Conservation (phyloP, 2,888 invertebrate genomes). For the Caenorhabditis sp. region DNA sequence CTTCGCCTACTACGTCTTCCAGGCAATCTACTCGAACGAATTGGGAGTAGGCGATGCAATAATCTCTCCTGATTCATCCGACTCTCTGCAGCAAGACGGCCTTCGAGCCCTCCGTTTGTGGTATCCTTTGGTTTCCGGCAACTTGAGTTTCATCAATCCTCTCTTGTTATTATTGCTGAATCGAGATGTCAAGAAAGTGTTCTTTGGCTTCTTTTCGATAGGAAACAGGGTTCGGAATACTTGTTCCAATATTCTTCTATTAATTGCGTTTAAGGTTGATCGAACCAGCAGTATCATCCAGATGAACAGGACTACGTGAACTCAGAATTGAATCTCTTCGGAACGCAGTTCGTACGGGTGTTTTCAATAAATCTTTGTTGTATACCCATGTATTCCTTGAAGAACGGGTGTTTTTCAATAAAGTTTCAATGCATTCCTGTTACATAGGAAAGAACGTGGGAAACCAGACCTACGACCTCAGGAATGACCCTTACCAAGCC, state of each 20-base stretch:
- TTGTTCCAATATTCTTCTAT: background rate
- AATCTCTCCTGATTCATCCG: constrained; percentile 5
- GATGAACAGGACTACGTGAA: constrained; percentile 22
- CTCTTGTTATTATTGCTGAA: constrained; percentile 39
- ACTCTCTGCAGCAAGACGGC: constrained; percentile 36
- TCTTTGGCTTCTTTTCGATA: background rate
- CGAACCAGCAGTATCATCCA: constrained; percentile 39
- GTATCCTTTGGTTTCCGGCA: constrained; percentile 47
- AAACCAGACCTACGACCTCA: too few species aligned
- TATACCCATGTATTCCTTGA: background rate
- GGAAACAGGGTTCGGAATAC: background rate
- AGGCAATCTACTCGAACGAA: constrained; percentile 38
- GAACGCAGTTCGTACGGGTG: too few species aligned
- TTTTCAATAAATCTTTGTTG: background rate
- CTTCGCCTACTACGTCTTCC: constrained; percentile 49
- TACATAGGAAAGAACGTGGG: too few species aligned
- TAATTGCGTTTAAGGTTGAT: constrained; percentile 18
- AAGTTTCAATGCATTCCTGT: too few species aligned
- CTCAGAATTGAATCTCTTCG: background rate
- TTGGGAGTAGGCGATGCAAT: constrained; percentile 41
- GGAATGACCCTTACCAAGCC: too few species aligned
- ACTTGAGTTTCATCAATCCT: constrained; percentile 43
- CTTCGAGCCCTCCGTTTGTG: constrained; percentile 38
- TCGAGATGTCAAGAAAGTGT: constrained; percentile 33
- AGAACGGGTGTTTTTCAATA: too few species aligned